phyloP scores from a whole-genome alignment of 1,140 invertebrate species.

The Panagrolaimus sp. region DNA sequence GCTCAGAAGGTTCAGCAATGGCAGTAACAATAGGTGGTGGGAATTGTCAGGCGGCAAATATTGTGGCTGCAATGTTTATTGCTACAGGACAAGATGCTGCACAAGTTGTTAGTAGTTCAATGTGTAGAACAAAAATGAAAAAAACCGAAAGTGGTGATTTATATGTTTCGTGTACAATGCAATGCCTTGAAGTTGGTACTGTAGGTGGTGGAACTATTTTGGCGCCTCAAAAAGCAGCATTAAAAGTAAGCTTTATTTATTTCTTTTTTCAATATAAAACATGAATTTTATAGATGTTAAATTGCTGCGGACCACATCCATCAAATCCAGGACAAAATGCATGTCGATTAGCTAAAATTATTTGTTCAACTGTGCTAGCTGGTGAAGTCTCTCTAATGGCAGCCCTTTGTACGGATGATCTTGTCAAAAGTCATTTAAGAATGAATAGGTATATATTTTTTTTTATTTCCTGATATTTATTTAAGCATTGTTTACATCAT shows the following conservation, averaged over 20 bases:
- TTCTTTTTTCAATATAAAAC: background rate
- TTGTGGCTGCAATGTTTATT: slow-evolving; percentile 94
- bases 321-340: slow-evolving; percentile 75
- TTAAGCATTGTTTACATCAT: background rate
- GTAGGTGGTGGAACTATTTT: slow-evolving; percentile 94
- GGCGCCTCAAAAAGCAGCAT: slow-evolving; percentile 78
- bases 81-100: slow-evolving; percentile 94
- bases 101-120: slow-evolving; percentile 89
- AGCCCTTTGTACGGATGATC: slow-evolving; percentile 86
- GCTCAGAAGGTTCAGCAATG: slow-evolving; percentile 85
- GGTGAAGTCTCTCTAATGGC: slow-evolving; percentile 95
- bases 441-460: slow-evolving; percentile 60
- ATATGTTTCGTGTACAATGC: slow-evolving; percentile 94
- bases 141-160: slow-evolving; percentile 75
- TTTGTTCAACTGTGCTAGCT: slow-evolving; percentile 90
- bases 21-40: slow-evolving; percentile 89
- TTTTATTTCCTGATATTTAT: background rate
- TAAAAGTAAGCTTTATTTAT: slow-evolving; percentile 65
- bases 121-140: slow-evolving; percentile 93
- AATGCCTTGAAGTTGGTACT: slow-evolving; percentile 92
- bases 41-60: slow-evolving; percentile 93
- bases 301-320: slow-evolving; percentile 71
- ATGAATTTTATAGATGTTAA: slow-evolving; percentile 66
- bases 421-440: slow-evolving; percentile 82
- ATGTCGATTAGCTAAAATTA: slow-evolving; percentile 76